phyloP scores from a whole-genome alignment of 2,113 vertebrate genomes.

The Boulengeromyrus knoepffleri region DNA sequence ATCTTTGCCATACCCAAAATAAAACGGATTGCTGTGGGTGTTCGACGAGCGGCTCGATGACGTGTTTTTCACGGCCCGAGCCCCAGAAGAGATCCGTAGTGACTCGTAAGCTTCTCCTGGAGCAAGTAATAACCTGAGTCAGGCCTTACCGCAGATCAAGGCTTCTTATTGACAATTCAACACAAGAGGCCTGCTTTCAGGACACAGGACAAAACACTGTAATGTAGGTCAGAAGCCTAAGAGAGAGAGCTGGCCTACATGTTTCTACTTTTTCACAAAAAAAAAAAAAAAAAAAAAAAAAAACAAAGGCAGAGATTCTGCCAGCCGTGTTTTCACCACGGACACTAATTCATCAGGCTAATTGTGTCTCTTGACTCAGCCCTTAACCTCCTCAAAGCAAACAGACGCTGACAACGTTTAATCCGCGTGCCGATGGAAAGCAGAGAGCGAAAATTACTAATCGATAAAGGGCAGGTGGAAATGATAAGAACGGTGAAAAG shows the following conservation, averaged over 20 bases:
- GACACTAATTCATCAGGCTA: not conserved
- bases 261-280: not conserved
- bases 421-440: not conserved
- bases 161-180: not conserved
- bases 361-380: not conserved
- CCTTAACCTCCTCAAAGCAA: not conserved
- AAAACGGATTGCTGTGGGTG: not conserved
- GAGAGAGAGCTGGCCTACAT: not conserved
- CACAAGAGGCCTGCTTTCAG: not conserved
- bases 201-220: not conserved
- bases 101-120: not conserved
- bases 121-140: not conserved
- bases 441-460: not conserved
- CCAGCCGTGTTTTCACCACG: not conserved
- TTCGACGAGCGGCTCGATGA: not conserved
- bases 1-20: not conserved
- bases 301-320: not conserved
- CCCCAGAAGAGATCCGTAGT: not conserved
- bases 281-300: not conserved
- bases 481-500: not conserved
- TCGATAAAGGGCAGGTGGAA: not conserved
- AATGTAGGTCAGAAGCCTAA: conserved; percentile 8
- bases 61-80: not conserved
- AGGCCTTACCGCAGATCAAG: not conserved
- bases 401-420: not conserved